Evolutionary conservation across 2,797 vertebrate genomes (phyloP).

Genomic region (Smutsia temminckii): DNA sequence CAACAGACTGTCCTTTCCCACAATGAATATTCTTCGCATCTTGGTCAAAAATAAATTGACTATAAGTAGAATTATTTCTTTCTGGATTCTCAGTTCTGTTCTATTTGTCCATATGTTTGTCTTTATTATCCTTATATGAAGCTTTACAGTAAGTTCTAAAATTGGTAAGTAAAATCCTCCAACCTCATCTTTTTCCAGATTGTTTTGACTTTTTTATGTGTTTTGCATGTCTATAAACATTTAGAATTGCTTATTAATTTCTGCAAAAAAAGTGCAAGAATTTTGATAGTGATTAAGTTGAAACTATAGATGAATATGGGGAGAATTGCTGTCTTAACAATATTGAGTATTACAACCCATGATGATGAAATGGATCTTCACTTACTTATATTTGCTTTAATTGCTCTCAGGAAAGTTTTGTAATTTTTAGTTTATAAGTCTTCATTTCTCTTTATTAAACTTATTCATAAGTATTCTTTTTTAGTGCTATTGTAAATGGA

Average conservation of each 20-base stretch:
- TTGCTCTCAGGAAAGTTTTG: neutral
- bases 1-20: neutral
- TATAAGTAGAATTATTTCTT: conserved; percentile 63
- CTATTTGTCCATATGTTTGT: neutral
- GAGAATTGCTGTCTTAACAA: neutral
- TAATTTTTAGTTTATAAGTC: neutral
- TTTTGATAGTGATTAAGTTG: neutral
- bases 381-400: neutral
- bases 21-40: neutral
- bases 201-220: neutral
- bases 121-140: neutral
- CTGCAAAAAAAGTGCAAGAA: neutral
- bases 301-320: neutral
- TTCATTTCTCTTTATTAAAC: neutral
- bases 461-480: neutral
- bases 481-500: neutral
- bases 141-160: neutral
- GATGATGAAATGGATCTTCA: too few species aligned
- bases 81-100: conserved; percentile 18
- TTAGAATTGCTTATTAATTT: neutral
- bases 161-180: neutral
- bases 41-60: conserved; percentile 49
- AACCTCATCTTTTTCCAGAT: neutral
- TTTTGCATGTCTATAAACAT: neutral
- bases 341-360: neutral